phyloP scores from a whole-genome alignment of 2,888 invertebrate genomes.

The Vannuccia rotundouncinata region DNA sequence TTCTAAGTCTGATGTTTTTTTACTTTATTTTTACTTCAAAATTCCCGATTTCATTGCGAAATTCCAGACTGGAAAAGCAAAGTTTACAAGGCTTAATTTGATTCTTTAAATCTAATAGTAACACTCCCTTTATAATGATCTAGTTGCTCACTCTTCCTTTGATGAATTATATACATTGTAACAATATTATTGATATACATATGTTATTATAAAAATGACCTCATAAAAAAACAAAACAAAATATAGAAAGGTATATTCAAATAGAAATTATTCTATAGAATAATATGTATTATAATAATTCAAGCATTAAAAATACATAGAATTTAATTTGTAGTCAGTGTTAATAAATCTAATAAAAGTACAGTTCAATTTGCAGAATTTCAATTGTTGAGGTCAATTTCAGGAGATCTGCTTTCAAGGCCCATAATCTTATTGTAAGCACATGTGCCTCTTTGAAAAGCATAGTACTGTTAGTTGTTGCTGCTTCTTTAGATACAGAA shows the following conservation, averaged over 20 bases:
- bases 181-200: background rate
- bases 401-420: background rate
- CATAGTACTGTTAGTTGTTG: background rate
- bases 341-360: background rate
- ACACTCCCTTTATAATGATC: no score
- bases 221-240: background rate
- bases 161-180: background rate
- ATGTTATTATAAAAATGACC: background rate
- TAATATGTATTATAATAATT: background rate
- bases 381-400: background rate
- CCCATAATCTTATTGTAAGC: background rate
- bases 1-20: no score
- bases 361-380: background rate
- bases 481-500: background rate
- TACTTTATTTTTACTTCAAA: no score
- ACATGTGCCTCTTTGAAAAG: background rate
- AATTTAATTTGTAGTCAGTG: background rate
- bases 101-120: no score
- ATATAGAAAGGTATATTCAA: background rate
- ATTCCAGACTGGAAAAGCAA: background rate
- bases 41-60: background rate
- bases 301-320: background rate
- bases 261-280: background rate
- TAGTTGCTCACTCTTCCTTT: background rate
- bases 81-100: background rate